Evolutionary conservation across 2,888 invertebrate genomes (phyloP).

Genomic region (Steinernema scapterisci): DNA sequence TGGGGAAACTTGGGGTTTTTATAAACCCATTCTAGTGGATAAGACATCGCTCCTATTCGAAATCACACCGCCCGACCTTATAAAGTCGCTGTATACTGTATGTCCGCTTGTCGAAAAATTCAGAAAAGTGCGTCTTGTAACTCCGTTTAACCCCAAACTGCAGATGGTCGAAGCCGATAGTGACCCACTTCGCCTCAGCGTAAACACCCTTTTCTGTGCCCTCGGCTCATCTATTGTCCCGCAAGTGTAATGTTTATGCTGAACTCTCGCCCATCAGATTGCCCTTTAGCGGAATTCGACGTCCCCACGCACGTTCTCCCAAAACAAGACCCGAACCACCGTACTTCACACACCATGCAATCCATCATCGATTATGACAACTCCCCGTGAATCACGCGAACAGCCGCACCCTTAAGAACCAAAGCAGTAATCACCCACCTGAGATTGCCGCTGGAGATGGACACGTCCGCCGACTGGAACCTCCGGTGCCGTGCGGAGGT

Average conservation of each 20-base stretch:
- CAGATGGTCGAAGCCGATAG: no score
- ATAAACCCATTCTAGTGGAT: no score
- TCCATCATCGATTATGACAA: slow-evolving; percentile 17
- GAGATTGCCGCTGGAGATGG: not conserved
- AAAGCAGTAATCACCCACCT: slow-evolving; percentile 16
- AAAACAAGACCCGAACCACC: not conserved
- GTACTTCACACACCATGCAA: not conserved
- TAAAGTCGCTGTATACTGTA: no score
- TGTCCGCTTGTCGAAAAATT: no score
- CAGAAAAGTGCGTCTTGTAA: no score
- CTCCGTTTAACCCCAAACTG: no score
- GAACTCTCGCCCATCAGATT: slow-evolving; percentile 6
- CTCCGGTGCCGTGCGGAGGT: not conserved
- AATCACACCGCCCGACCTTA: no score
- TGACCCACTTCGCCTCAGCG: no score
- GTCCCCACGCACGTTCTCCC: not conserved
- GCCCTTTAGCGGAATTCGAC: not conserved
- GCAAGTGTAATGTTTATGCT: slow-evolving; percentile 25
- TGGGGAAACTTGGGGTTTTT: no score
- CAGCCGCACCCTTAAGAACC: not conserved
- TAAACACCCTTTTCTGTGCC: no score
- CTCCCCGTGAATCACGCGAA: not conserved
- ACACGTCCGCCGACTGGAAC: slow-evolving; percentile 23
- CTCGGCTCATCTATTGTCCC: not conserved
- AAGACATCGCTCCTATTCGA: no score